A percentile compares a stretch with the other conserved stretches of the same genome.
Evolutionary conservation across 2,888 invertebrate species (phyloP).

Genomic region (Rhagium mordax): DNA sequence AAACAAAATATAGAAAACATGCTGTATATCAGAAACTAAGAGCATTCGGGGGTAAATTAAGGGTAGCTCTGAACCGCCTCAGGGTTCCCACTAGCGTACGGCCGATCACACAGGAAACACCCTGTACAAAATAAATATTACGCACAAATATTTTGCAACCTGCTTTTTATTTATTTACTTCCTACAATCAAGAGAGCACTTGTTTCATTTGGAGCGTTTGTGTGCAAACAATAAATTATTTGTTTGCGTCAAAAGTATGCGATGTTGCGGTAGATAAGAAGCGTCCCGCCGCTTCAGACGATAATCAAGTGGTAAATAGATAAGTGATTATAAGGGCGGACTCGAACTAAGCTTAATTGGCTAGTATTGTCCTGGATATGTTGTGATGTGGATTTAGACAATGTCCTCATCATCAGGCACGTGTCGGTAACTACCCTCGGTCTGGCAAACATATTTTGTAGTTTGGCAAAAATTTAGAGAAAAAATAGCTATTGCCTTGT

Average conservation of each 20-base stretch:
- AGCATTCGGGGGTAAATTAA: no score
- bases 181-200: not conserved
- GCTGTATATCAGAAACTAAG: no score
- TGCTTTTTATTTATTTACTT: not conserved
- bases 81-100: no score
- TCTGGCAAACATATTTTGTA: not conserved
- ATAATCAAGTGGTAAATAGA: conserved; percentile 2
- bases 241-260: not conserved
- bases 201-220: not conserved
- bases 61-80: no score
- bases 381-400: conserved; percentile 28
- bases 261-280: not conserved
- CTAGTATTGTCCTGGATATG: conserved; percentile 5
- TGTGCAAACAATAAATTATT: not conserved
- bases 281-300: not conserved
- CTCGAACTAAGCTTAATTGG: conserved; percentile 4
- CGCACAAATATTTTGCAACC: not conserved
- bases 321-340: not conserved
- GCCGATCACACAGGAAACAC: no score
- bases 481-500: no score
- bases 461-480: not conserved
- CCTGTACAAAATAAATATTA: no score
- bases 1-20: no score
- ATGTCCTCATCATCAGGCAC: conserved; percentile 41
- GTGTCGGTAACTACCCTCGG: conserved; percentile 33